Percentiles rank a stretch among this genome's conserved stretches.
Evolutionary conservation across 2,113 vertebrate species (phyloP).

Genomic region (Tyrannus savana): DNA sequence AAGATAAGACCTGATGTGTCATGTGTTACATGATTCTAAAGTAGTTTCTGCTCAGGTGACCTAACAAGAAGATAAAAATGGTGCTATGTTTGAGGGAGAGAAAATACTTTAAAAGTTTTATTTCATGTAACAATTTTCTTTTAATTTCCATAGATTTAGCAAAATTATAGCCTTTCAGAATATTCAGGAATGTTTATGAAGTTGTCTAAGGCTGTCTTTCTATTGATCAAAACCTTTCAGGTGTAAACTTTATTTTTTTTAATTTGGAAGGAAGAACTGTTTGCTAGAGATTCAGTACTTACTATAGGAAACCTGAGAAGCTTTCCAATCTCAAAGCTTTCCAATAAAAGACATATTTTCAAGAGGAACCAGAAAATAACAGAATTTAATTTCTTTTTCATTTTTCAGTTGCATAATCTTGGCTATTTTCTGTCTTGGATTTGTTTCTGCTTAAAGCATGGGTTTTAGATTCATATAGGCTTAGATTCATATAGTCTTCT

Average conservation of each 20-base stretch:
- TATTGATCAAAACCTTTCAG: neutral
- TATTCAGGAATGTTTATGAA: neutral
- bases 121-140: neutral
- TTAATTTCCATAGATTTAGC: neutral
- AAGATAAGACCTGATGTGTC: slow-evolving; percentile 40
- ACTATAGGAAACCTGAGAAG: neutral
- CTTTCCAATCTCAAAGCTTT: neutral
- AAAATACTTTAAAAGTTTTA: neutral
- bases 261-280: neutral
- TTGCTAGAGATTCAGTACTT: neutral
- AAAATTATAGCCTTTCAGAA: neutral
- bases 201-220: neutral
- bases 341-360: neutral
- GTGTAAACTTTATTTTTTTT: neutral
- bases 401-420: neutral
- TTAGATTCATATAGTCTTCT: neutral
- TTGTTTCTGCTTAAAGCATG: neutral
- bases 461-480: no score
- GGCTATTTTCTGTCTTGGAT: neutral
- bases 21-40: neutral
- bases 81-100: neutral
- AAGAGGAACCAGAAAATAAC: neutral
- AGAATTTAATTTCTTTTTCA: neutral
- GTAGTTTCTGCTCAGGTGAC: neutral
- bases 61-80: neutral